Evolutionary conservation across 2,888 invertebrate species (phyloP).

Genomic region (Scaptomyza cyrtandrae): DNA sequence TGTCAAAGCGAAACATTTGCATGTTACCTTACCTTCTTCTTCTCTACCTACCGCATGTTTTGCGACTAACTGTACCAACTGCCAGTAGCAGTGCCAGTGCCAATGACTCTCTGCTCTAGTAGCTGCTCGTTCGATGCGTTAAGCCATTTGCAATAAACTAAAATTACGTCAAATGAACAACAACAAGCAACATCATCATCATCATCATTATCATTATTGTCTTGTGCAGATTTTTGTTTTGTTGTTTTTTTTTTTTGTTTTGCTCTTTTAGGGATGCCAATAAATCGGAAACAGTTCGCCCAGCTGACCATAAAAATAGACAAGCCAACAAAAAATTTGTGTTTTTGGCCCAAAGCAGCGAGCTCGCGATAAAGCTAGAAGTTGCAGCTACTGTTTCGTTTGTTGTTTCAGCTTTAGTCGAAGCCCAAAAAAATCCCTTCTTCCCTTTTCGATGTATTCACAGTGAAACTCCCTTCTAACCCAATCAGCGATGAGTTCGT

Average conservation of each 20-base stretch:
- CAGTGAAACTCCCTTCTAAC: not conserved
- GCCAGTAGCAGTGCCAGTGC: not conserved
- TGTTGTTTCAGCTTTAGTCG: conserved; percentile 32
- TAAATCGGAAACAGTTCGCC: conserved; percentile 69
- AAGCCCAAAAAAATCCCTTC: conserved; percentile 3
- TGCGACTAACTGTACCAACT: conserved; percentile 10
- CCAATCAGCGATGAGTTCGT: conserved; percentile 8
- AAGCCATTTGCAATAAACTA: conserved; percentile 47
- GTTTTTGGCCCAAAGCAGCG: conserved; percentile 18
- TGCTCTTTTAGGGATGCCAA: conserved; percentile 32
- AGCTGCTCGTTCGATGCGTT: not conserved
- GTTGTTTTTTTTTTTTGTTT: conserved; percentile 16
- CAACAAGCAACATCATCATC: conserved; percentile 1
- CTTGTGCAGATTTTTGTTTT: conserved; percentile 40
- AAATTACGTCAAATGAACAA: conserved; percentile 52
- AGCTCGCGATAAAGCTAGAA: conserved; percentile 55
- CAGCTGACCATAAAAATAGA: conserved; percentile 61
- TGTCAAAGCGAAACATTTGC: conserved; percentile 45
- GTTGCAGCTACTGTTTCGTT: conserved; percentile 32
- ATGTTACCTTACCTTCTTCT: conserved; percentile 23
- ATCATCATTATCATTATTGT: conserved; percentile 16
- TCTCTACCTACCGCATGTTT: not conserved
- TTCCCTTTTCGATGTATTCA: not conserved
- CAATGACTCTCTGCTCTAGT: not conserved
- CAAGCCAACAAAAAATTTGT: conserved; percentile 35